These are phyloP conservation scores for Tetraodon nigroviridis DNA, from an alignment of 2,113 vertebrate genomes.

Conservation along the genomic window DNA sequence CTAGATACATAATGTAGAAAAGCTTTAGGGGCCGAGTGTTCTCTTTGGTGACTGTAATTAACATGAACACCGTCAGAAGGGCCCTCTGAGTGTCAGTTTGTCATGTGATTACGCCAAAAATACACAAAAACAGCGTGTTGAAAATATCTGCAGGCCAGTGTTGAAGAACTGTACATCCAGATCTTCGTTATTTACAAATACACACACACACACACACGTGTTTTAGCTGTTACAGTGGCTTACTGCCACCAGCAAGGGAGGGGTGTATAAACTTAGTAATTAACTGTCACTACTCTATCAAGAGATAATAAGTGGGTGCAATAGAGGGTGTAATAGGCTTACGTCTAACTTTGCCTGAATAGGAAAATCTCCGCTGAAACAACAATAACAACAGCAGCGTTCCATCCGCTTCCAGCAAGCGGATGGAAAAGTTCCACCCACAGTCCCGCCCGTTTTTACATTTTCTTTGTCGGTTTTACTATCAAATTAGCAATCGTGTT, in stretches of 20 bases:
- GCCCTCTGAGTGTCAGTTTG: conserved; percentile 14
- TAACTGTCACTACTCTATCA: conserved; percentile 43
- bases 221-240: conserved; percentile 19
- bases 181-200: conserved; percentile 1
- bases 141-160: conserved; percentile 4
- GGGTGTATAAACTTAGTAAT: too few relatives aligned
- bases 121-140: conserved; percentile 3
- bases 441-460: too few relatives aligned
- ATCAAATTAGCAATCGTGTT: too few relatives aligned
- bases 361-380: conserved; percentile 1
- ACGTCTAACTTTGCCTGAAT: conserved; percentile 27
- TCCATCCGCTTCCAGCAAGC: too few relatives aligned
- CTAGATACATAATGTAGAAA: conserved; percentile 9
- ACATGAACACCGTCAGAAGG: conserved; percentile 4
- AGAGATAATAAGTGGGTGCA: conserved; percentile 36
- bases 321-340: conserved; percentile 34
- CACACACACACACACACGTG: neutral
- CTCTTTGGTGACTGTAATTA: conserved; percentile 25
- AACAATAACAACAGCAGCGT: neutral
- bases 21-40: conserved; percentile 9
- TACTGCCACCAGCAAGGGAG: conserved; percentile 27
- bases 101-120: conserved; percentile 15
- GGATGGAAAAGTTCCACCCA: too few relatives aligned
- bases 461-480: too few relatives aligned
- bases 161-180: neutral